These are phyloP conservation scores for Lampropteryx suffumata DNA, from an alignment of 2,888 invertebrate genomes.

Conservation along the genomic window DNA sequence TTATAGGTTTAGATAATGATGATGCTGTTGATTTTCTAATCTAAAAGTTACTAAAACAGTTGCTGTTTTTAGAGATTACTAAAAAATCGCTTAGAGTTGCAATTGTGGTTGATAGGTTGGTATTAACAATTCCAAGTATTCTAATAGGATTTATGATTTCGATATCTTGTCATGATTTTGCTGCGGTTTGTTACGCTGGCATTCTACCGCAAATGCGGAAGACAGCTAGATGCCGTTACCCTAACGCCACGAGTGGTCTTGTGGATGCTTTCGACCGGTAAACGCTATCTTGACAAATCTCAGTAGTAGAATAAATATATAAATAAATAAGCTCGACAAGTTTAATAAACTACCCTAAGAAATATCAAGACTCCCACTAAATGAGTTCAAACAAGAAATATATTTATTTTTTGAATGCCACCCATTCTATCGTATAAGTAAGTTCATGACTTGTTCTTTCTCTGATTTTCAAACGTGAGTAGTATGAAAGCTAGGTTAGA, in stretches of 20 bases:
- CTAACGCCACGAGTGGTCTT: conserved; percentile 32
- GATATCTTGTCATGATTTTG: conserved; percentile 27
- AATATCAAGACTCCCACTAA: too few species aligned
- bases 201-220: conserved; percentile 39
- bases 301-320: background rate
- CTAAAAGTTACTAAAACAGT: too few species aligned
- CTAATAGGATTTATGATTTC: conserved; percentile 31
- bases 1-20: too few species aligned
- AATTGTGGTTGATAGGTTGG: conserved; percentile 21
- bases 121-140: conserved; percentile 15
- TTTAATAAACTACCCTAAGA: too few species aligned
- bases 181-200: conserved; percentile 31
- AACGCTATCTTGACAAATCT: conserved; percentile 15
- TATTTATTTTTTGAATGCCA: too few species aligned
- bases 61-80: conserved; percentile 7
- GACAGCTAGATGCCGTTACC: conserved; percentile 41
- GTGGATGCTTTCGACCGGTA: conserved; percentile 30
- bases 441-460: too few species aligned
- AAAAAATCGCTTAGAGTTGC: conserved; percentile 25
- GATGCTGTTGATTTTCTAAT: too few species aligned
- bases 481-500: too few species aligned
- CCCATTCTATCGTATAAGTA: too few species aligned
- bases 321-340: too few species aligned
- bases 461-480: too few species aligned
- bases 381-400: too few species aligned